Percentiles rank a stretch among this genome's conserved stretches.
Evolutionary conservation across 2,888 invertebrate genomes (phyloP).

Genomic region (Pomacea canaliculata): DNA sequence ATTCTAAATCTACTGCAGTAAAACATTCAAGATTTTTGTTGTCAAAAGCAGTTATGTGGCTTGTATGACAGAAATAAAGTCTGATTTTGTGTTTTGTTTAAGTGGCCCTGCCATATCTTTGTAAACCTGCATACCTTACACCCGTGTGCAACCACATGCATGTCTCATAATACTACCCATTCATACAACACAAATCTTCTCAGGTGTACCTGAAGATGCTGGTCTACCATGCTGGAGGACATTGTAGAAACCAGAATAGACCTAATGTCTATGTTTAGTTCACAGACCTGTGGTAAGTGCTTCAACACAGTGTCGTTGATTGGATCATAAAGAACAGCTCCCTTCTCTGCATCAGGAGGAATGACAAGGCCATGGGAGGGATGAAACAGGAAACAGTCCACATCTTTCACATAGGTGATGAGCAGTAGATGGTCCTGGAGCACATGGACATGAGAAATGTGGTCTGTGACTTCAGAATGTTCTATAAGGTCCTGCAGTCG

Average conservation of each 20-base stretch:
- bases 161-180: too few species aligned
- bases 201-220: constrained; percentile 30
- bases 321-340: constrained; percentile 51
- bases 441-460: constrained; percentile 44
- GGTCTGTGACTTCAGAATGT: constrained; percentile 39
- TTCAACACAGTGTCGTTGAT: constrained; percentile 40
- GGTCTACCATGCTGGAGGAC: constrained; percentile 45
- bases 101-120: too few species aligned
- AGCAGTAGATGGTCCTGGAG: constrained; percentile 41
- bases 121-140: too few species aligned
- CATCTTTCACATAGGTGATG: constrained; percentile 48
- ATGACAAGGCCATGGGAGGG: constrained; percentile 43
- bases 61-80: too few species aligned
- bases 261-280: constrained; percentile 38
- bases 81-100: too few species aligned
- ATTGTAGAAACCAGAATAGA: constrained; percentile 40
- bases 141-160: too few species aligned
- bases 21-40: too few species aligned
- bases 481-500: constrained; percentile 43
- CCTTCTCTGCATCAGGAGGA: constrained; percentile 44
- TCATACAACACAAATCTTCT: not conserved
- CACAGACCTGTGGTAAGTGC: constrained; percentile 43
- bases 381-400: constrained; percentile 42
- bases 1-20: too few species aligned
- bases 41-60: too few species aligned